Evolutionary conservation across 2,888 invertebrate genomes (phyloP).

Genomic region (Spilarctia lutea): DNA sequence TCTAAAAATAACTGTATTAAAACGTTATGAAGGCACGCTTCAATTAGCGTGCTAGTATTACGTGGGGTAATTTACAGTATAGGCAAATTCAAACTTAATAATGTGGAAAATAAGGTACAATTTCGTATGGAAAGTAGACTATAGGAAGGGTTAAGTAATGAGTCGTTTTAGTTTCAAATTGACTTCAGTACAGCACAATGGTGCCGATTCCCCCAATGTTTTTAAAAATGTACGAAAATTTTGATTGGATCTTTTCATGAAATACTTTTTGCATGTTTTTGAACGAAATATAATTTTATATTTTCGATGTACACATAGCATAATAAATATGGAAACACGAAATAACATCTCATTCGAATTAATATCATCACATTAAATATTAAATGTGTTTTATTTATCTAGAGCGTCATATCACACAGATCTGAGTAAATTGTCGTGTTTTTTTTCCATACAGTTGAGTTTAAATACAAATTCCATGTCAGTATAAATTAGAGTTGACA

Average conservation of each 20-base stretch:
- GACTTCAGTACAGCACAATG: slow-evolving; percentile 49
- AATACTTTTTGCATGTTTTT: slow-evolving; percentile 51
- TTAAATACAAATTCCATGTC: too few relatives aligned
- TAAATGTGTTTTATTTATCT: too few relatives aligned
- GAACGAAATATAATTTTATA: neutral
- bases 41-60: slow-evolving; percentile 39
- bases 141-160: slow-evolving; percentile 60
- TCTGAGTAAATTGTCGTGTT: too few relatives aligned
- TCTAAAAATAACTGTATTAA: slow-evolving; percentile 59
- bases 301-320: neutral
- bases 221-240: slow-evolving; percentile 68
- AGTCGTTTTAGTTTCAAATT: slow-evolving; percentile 65
- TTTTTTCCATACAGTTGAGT: too few relatives aligned
- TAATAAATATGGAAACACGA: too few relatives aligned
- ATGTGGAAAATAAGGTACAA: slow-evolving; percentile 11
- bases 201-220: slow-evolving; percentile 57
- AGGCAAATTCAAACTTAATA: slow-evolving; percentile 26
- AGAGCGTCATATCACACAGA: too few relatives aligned
- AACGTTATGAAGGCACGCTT: slow-evolving; percentile 55
- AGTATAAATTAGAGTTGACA: too few relatives aligned
- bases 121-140: slow-evolving; percentile 18
- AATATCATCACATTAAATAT: too few relatives aligned
- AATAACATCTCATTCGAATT: too few relatives aligned
- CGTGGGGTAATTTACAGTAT: slow-evolving; percentile 14
- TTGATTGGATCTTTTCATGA: slow-evolving; percentile 71